These are phyloP conservation scores for Chloroceryle aenea DNA, from an alignment of 2,113 vertebrate species.

Conservation along the genomic window DNA sequence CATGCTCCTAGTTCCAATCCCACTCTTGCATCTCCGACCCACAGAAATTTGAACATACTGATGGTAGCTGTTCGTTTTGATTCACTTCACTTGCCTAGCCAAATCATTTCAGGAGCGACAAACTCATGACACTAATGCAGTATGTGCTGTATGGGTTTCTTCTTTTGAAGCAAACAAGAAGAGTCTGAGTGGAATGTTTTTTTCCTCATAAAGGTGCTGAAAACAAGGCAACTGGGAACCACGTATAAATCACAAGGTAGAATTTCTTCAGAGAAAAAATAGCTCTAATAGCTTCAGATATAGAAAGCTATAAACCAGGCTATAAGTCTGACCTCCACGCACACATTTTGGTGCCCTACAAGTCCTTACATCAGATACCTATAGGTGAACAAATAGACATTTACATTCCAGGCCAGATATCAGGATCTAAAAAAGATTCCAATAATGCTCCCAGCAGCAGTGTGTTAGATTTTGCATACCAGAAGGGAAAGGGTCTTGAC, in stretches of 20 bases:
- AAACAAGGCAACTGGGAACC: neutral
- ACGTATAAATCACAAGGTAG: neutral
- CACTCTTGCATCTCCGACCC: neutral
- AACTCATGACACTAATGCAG: neutral
- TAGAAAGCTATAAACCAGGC: neutral
- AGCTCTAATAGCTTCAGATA: no score
- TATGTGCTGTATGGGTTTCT: rapidly evolving
- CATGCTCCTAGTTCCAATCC: neutral
- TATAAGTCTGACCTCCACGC: neutral
- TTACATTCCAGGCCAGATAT: neutral
- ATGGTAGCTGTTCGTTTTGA: neutral
- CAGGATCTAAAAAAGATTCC: neutral
- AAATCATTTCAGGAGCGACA: neutral
- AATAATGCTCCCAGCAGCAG: neutral
- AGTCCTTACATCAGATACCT: neutral
- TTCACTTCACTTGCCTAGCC: neutral
- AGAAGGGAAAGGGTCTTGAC: neutral
- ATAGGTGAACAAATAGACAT: neutral
- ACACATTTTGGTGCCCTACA: neutral
- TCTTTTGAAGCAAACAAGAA: neutral
- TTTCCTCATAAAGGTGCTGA: neutral
- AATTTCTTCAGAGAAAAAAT: neutral
- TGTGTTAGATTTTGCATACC: neutral
- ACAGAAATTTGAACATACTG: neutral
- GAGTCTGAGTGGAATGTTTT: neutral